These are phyloP conservation scores for Megamerina dolium DNA, from an alignment of 2,888 invertebrate genomes.

Conservation along the genomic window DNA sequence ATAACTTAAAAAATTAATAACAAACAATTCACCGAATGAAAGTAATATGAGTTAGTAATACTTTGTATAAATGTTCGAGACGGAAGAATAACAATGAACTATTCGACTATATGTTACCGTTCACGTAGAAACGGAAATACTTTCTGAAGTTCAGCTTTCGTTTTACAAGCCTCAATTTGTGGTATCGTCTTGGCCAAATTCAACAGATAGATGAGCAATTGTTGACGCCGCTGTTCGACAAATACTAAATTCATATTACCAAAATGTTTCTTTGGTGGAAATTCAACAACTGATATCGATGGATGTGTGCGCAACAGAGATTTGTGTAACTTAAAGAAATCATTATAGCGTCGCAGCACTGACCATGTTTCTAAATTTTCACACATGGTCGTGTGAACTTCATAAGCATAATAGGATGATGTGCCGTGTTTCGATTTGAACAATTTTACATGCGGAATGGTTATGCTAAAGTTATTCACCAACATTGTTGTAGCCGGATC, in stretches of 20 bases:
- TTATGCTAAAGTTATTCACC: conserved; percentile 42
- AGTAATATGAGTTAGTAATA: no score
- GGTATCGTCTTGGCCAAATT: conserved; percentile 75
- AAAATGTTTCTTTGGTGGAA: conserved; percentile 92
- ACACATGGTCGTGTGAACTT: conserved; percentile 46
- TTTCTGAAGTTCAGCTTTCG: conserved; percentile 70
- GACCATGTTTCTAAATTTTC: conserved; percentile 80
- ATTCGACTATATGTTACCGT: no score
- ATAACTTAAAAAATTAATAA: no score
- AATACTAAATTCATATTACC: conserved; percentile 82
- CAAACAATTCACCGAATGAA: no score
- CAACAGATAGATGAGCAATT: conserved; percentile 81
- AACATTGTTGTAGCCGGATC: conserved; percentile 39
- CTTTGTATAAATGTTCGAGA: no score
- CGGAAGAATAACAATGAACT: no score
- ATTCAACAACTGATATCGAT: conserved; percentile 74
- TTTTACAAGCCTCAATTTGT: conserved; percentile 69
- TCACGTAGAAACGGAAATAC: conserved; percentile 80
- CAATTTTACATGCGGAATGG: conserved; percentile 44
- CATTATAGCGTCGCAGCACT: conserved; percentile 88
- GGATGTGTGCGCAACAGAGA: conserved; percentile 74
- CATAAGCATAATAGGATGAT: conserved; percentile 41
- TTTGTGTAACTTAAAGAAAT: conserved; percentile 81
- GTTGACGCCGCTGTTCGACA: conserved; percentile 80
- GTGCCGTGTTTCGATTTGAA: conserved; percentile 29